Evolutionary conservation across 2,888 invertebrate genomes (phyloP), one percentile per base, ranked within the genome.

Genomic region (Zhuqinia jingwanae): DNA sequence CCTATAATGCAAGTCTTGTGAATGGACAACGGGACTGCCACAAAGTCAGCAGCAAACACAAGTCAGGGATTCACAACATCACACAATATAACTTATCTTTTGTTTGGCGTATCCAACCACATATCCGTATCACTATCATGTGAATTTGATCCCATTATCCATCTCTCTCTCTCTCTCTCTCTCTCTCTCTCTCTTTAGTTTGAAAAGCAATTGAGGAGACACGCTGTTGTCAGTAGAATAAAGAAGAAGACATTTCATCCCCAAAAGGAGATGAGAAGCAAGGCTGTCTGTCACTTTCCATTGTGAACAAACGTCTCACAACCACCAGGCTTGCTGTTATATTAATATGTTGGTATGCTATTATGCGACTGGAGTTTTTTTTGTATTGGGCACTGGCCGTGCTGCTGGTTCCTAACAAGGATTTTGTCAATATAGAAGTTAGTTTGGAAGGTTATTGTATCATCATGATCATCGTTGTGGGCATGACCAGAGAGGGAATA

Each of bases 191-290:
- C 15, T 50, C 47, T 47, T 27, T 47, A 13, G 8, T 20, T 22
- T n/a, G 36, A 65, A 65, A 70, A 70, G 47, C 25, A 47, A 50
- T 47, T 22, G 45, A 47, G 27, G 47, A 47, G 47, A 45, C 70
- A 70, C 15, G 47, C 25, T 70, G 70, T 27, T 70, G 70, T 70
- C 70, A 47, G 47, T 70, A 25, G 70, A 10, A 47, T 45, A 47
- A 45, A 68, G 68, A 65, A 65, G 65, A 70, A 47, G 70, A 47
- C 70, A 30, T 75, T 56, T 75, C 36, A 56, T 56, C 56, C 56
- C 50, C 75, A 56, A 75, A 75, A 75, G 53, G 75, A 75, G 56
- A 75, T 8, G 20, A 36, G 20, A 75, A 75, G 53, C 56, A 56
- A 75, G 75, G 65, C 13, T 36, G 70, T 20, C 58, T 22, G 58